These are phyloP conservation scores for Volucella inanis DNA, from an alignment of 2,888 invertebrate species.

Conservation along the genomic window DNA sequence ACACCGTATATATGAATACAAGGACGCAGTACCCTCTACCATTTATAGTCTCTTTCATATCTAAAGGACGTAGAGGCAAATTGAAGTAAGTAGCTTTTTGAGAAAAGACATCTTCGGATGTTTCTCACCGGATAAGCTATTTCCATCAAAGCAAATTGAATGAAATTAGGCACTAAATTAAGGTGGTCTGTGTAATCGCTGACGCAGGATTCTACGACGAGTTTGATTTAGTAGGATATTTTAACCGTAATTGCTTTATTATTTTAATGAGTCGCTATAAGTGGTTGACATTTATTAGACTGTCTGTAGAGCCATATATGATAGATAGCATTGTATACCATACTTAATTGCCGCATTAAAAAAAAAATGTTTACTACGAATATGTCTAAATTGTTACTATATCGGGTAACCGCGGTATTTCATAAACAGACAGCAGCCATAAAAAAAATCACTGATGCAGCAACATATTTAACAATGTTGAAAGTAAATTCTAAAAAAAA, in stretches of 20 bases:
- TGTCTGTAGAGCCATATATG: too few species aligned
- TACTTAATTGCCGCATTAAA: too few species aligned
- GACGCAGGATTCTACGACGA: conserved; percentile 7
- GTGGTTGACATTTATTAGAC: conserved; percentile 7
- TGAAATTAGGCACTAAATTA: conserved; percentile 34
- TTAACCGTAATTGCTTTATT: conserved; percentile 23
- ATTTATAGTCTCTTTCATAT: background rate
- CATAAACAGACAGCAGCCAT: too few species aligned
- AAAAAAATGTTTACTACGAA: too few species aligned
- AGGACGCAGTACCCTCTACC: too few species aligned
- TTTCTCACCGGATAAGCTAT: conserved; percentile 14
- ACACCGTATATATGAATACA: background rate
- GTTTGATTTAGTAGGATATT: conserved; percentile 16
- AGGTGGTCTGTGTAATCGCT: conserved; percentile 11
- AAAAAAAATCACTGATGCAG: too few species aligned
- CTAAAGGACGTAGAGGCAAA: conserved; percentile 8
- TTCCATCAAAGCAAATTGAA: conserved; percentile 48
- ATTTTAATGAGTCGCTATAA: conserved; percentile 26
- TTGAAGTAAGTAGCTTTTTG: conserved; percentile 39
- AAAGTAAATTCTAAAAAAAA: too few species aligned
- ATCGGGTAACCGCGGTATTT: too few species aligned
- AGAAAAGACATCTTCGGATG: conserved; percentile 26
- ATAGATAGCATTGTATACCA: too few species aligned
- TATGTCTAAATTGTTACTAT: too few species aligned
- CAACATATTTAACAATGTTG: too few species aligned